phyloP scores from a whole-genome alignment of 2,888 invertebrate genomes.

The Andrena praecox region DNA sequence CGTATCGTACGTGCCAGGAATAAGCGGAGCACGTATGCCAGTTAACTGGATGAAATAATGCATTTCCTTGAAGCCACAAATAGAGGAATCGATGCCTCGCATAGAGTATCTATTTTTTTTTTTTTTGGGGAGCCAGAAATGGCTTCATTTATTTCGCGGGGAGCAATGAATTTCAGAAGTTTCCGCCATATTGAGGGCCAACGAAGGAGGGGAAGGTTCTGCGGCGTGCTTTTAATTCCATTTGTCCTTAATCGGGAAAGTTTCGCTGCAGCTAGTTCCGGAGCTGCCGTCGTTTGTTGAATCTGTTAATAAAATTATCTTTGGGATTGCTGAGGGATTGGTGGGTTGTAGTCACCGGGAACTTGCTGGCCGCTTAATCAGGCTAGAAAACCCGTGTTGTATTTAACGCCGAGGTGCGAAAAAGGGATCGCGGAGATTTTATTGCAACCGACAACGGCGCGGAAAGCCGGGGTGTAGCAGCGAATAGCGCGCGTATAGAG shows the following conservation, averaged over 20 bases:
- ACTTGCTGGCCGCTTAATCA: not conserved
- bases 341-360: not conserved
- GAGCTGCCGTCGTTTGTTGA: constrained; percentile 4
- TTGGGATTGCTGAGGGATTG: not conserved
- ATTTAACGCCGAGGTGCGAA: not conserved
- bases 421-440: not conserved
- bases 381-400: too few relatives aligned
- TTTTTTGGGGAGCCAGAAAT: not conserved
- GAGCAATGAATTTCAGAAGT: not conserved
- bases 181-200: not conserved
- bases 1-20: constrained; percentile 55
- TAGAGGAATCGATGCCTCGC: constrained; percentile 23
- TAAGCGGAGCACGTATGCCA: constrained; percentile 23
- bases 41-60: constrained; percentile 57
- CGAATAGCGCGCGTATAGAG: too few relatives aligned
- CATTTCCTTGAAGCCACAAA: not conserved
- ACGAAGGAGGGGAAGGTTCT: not conserved
- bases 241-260: constrained; percentile 33
- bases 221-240: constrained; percentile 2
- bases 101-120: not conserved
- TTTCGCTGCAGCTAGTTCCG: not conserved
- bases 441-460: too few relatives aligned
- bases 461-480: too few relatives aligned
- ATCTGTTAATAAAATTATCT: constrained; percentile 41
- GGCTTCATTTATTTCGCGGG: not conserved